Percentiles rank a stretch among this genome's conserved stretches.
These are phyloP conservation scores for Drosophila basisetae DNA, from an alignment of 2,888 invertebrate species.

Conservation along the genomic window DNA sequence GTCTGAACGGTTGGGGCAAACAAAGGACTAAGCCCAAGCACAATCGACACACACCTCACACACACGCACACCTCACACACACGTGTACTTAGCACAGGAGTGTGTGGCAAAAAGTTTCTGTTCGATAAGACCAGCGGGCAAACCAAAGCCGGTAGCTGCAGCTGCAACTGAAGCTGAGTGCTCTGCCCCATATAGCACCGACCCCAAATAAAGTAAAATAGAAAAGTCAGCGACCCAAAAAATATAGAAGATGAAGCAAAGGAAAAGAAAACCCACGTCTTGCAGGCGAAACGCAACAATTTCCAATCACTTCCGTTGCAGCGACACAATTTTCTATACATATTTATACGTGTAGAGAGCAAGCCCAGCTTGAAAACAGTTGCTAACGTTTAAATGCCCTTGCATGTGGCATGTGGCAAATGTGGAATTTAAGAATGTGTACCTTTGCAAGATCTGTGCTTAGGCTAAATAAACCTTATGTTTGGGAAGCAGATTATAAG, in stretches of 20 bases:
- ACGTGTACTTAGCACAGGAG: slow-evolving; percentile 4
- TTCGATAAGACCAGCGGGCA: slow-evolving; percentile 59
- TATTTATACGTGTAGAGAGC: slow-evolving; percentile 68
- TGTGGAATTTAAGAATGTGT: neutral
- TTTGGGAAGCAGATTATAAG: neutral
- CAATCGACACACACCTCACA: slow-evolving; percentile 13
- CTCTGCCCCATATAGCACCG: slow-evolving; percentile 21
- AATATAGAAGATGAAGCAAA: neutral
- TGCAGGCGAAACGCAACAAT: slow-evolving; percentile 70
- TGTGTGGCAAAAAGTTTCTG: slow-evolving; percentile 59
- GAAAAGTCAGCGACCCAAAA: slow-evolving; percentile 1
- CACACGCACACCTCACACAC: slow-evolving; percentile 4
- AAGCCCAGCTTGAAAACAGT: neutral
- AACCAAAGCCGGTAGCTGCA: slow-evolving; percentile 8
- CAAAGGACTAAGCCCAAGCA: slow-evolving; percentile 43
- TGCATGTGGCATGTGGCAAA: neutral
- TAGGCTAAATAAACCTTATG: too few relatives aligned
- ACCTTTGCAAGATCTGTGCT: neutral
- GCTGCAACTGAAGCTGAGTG: slow-evolving; percentile 48
- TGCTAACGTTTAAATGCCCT: neutral
- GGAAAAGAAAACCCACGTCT: slow-evolving; percentile 24
- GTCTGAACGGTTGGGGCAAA: slow-evolving; percentile 54
- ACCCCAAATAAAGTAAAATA: slow-evolving; percentile 9
- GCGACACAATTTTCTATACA: slow-evolving; percentile 78
- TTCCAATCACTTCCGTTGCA: slow-evolving; percentile 82